Base-by-base conservation (phyloP, 2,888 invertebrate species). In the Tricholauxania praeusta region DNA sequence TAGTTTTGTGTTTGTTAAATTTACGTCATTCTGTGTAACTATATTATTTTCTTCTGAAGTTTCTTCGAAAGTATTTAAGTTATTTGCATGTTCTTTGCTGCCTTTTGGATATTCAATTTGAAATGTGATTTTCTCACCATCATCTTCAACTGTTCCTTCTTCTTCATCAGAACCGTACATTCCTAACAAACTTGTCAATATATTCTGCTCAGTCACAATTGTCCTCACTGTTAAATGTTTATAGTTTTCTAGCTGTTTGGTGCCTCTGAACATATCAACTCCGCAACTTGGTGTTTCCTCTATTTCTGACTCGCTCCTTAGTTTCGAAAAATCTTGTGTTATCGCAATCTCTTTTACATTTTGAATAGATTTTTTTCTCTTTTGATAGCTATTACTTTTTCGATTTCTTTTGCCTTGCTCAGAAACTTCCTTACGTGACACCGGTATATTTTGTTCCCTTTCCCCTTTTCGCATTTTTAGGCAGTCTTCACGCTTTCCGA, bases 401-500 rank as follows among this genome's bases (percentile, higher is more conserved):
- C 59, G 32, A 6, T 72, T 73, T 0, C 75, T 72, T 39, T 69
- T 73, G 48, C 3, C 53, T 53, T 53, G 53, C 7, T 17, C 12
- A 49, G 32, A 32, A 5, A 32, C 3, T 32, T 7, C 32, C 32
- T 3, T 3, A 32, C 32, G 7, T 3, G 32, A 32, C 32, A 32
- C 7, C 32, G 7, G 32, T 7, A 5, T 32, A 32, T 32, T 32
- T 32, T 32, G 32, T 32, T 49, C 52, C 7, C 39, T 12, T 60
- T 53, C 64, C 3, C 67, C 68, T 10, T 39, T 12, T 22, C 53
- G 60, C 53, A 62, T 72, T 72, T 47, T 57, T 32, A 51, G 17
- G 19, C 86, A 86, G 78, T 89, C 88, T 60, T 86, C 82, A 47
- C 75, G 82, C 76, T 85, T 84, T 63, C 88, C 87, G 79, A 89